Percentiles rank a stretch among this genome's conserved stretches.
phyloP scores from a whole-genome alignment of 1,140 invertebrate genomes.

The Papilio xuthus region DNA sequence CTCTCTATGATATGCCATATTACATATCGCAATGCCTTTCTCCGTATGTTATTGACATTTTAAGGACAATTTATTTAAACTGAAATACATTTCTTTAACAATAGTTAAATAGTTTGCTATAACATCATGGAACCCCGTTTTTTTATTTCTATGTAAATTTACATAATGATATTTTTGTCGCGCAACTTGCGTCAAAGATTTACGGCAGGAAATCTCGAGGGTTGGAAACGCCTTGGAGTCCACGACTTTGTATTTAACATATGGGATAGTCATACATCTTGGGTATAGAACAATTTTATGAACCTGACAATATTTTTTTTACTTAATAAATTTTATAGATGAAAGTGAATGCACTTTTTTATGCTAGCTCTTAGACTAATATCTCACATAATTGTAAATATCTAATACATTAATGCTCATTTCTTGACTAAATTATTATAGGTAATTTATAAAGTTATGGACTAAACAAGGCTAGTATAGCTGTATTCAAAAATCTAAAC shows the following conservation, averaged over 20 bases:
- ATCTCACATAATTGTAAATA: too few relatives aligned
- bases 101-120: not conserved
- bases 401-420: too few relatives aligned
- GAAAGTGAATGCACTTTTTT: too few relatives aligned
- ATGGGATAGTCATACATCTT: not conserved
- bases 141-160: conserved; percentile 80
- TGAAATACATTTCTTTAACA: conserved; percentile 40
- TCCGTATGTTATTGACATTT: not conserved
- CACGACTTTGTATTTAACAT: not conserved
- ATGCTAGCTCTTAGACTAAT: too few relatives aligned
- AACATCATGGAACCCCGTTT: conserved; percentile 25
- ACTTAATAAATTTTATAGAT: too few relatives aligned
- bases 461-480: not conserved
- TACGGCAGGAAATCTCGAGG: conserved; percentile 62
- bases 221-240: conserved; percentile 27
- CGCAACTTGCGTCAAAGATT: conserved; percentile 66
- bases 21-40: conserved; percentile 44
- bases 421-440: too few relatives aligned
- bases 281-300: too few relatives aligned
- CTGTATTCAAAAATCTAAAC: not conserved
- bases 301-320: too few relatives aligned
- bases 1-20: conserved; percentile 42
- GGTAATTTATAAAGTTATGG: too few relatives aligned
- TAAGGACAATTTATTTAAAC: not conserved
- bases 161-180: conserved; percentile 81